Evolutionary conservation across 2,888 invertebrate species (phyloP).

Genomic region (Petrolisthes manimaculis): DNA sequence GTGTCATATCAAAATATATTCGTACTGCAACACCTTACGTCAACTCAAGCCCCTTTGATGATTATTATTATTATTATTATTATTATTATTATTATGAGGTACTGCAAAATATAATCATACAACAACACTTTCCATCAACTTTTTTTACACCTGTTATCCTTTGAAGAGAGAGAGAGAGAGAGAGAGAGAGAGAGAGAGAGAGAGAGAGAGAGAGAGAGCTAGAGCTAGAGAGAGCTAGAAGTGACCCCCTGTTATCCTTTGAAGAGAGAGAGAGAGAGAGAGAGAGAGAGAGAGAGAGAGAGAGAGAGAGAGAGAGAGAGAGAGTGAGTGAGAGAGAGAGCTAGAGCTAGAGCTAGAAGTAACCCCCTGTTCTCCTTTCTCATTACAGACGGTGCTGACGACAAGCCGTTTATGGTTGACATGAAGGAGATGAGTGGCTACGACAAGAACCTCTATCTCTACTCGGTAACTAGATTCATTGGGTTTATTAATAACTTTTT

Average conservation of each 20-base stretch:
- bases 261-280: slow-evolving; percentile 12
- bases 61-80: no score
- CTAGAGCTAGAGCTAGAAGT: not conserved
- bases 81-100: no score
- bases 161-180: no score
- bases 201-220: no score
- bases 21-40: no score
- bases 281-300: slow-evolving; percentile 16
- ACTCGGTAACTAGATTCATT: slow-evolving; percentile 60
- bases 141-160: not conserved
- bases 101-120: no score
- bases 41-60: no score
- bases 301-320: not conserved
- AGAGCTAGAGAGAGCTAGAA: no score
- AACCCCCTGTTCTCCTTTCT: not conserved
- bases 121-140: no score
- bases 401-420: slow-evolving; percentile 64
- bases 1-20: no score
- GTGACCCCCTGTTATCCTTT: no score
- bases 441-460: slow-evolving; percentile 68
- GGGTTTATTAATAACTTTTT: not conserved
- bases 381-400: slow-evolving; percentile 60
- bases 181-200: not conserved
- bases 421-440: slow-evolving; percentile 67
- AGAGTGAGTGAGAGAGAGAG: not conserved